Evolutionary conservation across 2,113 vertebrate genomes (phyloP).

Genomic region (Lethenteron reissneri): DNA sequence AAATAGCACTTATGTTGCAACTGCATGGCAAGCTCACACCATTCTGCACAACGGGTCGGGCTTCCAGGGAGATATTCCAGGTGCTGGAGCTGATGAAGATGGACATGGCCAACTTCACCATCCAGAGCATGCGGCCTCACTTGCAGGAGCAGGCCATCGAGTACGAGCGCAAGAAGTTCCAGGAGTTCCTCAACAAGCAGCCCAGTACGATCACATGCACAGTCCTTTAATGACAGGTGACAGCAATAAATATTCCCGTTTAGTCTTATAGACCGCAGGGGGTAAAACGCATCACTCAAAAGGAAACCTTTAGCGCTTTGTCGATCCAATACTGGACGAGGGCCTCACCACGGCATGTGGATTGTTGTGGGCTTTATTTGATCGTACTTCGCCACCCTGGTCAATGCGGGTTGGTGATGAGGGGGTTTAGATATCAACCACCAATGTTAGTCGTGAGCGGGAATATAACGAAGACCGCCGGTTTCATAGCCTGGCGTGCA

Average conservation of each 20-base stretch:
- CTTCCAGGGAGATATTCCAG: conserved; percentile 58
- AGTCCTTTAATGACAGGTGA: background rate
- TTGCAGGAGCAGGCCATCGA: conserved; percentile 85
- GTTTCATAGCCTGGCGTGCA: background rate
- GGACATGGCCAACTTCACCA: conserved; percentile 84
- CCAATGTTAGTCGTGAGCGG: no score
- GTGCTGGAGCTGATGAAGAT: conserved; percentile 85
- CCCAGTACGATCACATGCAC: conserved; percentile 35
- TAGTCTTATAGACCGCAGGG: background rate
- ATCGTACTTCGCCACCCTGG: background rate
- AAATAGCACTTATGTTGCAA: background rate
- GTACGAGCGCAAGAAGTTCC: conserved; percentile 91
- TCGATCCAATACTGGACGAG: background rate
- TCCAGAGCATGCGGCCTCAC: conserved; percentile 67
- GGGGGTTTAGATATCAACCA: no score
- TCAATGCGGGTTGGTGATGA: no score
- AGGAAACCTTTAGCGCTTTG: background rate
- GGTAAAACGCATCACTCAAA: background rate
- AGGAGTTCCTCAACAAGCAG: conserved; percentile 67
- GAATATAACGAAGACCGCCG: no score
- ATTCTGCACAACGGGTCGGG: no score
- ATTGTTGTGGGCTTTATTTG: background rate
- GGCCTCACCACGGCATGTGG: background rate
- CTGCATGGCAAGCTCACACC: no score
- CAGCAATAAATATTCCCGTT: background rate